Evolutionary conservation across 2,888 invertebrate species (phyloP).

Genomic region (Pyrrhosoma nymphula): DNA sequence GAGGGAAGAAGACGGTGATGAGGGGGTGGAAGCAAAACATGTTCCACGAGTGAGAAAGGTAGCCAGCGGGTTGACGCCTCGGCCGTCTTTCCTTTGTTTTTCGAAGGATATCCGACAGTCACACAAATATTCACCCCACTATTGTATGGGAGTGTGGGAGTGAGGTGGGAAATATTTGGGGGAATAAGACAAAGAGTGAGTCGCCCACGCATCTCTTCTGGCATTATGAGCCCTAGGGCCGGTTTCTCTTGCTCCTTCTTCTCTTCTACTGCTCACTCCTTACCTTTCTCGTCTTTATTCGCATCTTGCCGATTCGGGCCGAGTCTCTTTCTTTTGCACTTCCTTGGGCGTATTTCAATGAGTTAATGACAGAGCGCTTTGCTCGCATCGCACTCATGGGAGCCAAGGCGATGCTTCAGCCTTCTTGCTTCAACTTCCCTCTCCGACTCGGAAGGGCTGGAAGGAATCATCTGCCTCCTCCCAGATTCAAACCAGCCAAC

Average conservation of each 20-base stretch:
- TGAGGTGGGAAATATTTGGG: background rate
- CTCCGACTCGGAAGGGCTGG: too few relatives aligned
- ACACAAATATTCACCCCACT: background rate
- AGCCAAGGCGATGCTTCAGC: too few relatives aligned
- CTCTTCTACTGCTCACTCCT: background rate
- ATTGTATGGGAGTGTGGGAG: background rate
- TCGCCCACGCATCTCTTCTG: background rate
- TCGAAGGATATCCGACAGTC: slow-evolving; percentile 5
- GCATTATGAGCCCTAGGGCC: background rate
- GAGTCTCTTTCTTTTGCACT: too few relatives aligned
- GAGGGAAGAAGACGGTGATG: background rate
- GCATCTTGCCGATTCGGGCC: too few relatives aligned
- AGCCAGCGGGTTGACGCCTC: background rate
- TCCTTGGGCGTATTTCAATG: too few relatives aligned
- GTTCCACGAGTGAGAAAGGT: background rate
- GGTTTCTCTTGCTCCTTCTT: background rate
- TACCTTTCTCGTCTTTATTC: too few relatives aligned
- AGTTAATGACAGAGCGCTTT: too few relatives aligned
- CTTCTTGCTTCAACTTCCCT: too few relatives aligned
- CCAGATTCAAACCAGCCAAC: too few relatives aligned
- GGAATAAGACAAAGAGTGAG: background rate
- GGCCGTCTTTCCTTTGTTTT: background rate
- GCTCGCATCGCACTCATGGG: too few relatives aligned
- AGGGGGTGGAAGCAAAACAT: background rate
- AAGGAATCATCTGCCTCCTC: too few relatives aligned